Conservation (phyloP, 2,888 invertebrate genomes). For the Agrochola macilenta region DNA sequence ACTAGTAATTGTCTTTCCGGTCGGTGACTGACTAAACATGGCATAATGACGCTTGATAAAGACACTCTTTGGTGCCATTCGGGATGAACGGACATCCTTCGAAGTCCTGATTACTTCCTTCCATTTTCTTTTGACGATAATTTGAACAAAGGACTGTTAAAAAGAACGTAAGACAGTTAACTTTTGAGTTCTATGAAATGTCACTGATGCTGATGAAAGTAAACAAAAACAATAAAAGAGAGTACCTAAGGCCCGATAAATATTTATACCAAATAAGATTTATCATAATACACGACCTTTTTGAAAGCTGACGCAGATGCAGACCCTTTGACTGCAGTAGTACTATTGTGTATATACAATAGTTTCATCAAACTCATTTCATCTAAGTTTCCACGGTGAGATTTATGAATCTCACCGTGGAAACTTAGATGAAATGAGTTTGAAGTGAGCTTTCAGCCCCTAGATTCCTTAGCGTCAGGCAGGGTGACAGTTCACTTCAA, state of each 20-base stretch:
- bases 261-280: background rate
- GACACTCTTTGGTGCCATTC: constrained; percentile 45
- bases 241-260: too few species aligned
- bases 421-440: too few species aligned
- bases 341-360: too few species aligned
- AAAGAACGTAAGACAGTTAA: background rate
- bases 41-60: constrained; percentile 58
- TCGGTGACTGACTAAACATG: constrained; percentile 47
- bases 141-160: constrained; percentile 27
- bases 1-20: constrained; percentile 44
- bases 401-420: too few species aligned
- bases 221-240: background rate
- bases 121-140: constrained; percentile 39
- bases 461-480: too few species aligned
- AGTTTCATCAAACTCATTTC: too few species aligned
- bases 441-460: too few species aligned
- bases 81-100: constrained; percentile 60
- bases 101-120: constrained; percentile 60
- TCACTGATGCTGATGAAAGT: background rate
- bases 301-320: background rate
- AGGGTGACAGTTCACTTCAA: too few species aligned
- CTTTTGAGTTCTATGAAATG: background rate
- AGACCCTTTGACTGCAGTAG: background rate
- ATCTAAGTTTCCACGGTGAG: too few species aligned
- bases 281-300: background rate